phyloP scores from a whole-genome alignment of 2,797 vertebrate species.

The Rhabdophis nuchalis region DNA sequence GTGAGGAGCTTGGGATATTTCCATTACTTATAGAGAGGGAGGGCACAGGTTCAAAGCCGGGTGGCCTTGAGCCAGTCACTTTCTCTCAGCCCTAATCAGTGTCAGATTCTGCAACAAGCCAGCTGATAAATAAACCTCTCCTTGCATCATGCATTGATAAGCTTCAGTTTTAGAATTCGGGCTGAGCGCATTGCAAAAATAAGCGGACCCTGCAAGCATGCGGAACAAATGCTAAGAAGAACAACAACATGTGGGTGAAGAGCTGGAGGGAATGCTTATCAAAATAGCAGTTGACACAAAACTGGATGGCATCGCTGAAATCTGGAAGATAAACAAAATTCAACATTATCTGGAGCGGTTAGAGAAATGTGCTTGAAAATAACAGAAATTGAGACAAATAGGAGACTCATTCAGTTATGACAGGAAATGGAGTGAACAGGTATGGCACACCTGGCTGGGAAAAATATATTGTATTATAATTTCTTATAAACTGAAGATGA shows the following conservation, averaged over 20 bases:
- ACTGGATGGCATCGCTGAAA: neutral
- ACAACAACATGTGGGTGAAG: neutral
- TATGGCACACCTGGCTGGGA: neutral
- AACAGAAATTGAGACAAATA: neutral
- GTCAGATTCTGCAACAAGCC: neutral
- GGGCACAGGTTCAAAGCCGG: neutral
- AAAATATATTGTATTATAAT: neutral
- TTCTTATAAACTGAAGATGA: neutral
- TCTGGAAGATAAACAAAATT: neutral
- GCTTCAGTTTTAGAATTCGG: neutral
- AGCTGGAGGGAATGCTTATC: neutral
- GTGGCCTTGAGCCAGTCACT: constrained; percentile 6
- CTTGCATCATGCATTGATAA: neutral
- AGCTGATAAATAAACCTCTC: constrained; percentile 19
- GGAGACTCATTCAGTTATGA: neutral
- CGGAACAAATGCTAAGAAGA: neutral
- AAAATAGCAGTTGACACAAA: neutral
- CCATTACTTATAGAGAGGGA: neutral
- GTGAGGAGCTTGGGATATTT: neutral
- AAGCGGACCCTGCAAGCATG: neutral
- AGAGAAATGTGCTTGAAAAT: neutral
- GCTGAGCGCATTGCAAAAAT: neutral
- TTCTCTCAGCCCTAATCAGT: constrained; percentile 10
- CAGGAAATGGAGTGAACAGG: neutral
- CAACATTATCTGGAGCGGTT: neutral